These are phyloP conservation scores for Cheirogaleus medius DNA, from an alignment of 2,113 vertebrate species.

Conservation along the genomic window DNA sequence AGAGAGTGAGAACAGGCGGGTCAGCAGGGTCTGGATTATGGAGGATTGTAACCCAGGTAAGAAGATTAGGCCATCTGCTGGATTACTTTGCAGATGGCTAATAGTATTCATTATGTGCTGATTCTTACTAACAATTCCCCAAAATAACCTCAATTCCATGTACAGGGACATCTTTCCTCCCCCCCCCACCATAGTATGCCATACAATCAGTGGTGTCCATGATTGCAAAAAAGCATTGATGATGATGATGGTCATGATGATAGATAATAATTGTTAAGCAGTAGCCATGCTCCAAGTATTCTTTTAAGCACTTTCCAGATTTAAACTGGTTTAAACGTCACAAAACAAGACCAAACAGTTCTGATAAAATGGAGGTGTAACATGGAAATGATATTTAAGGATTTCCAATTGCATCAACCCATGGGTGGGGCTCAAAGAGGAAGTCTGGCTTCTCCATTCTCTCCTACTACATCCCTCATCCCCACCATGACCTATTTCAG, in stretches of 20 bases:
- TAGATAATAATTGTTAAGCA: not conserved
- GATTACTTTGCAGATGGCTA: slow-evolving; percentile 59
- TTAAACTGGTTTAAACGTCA: not conserved
- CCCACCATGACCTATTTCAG: not conserved
- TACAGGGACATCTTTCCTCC: not conserved
- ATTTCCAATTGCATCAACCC: not conserved
- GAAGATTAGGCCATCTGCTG: slow-evolving; percentile 60
- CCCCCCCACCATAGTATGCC: not conserved
- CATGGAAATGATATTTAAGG: not conserved
- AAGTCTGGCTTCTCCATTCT: not conserved
- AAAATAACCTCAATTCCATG: slow-evolving; percentile 1
- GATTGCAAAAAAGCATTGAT: no score
- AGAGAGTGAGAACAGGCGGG: not conserved
- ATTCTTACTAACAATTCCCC: slow-evolving; percentile 17
- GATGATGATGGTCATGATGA: no score
- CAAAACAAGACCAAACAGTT: not conserved
- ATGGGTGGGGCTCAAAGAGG: not conserved
- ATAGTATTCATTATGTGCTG: slow-evolving; percentile 49
- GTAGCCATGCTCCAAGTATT: no score
- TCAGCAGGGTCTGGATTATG: slow-evolving; percentile 16
- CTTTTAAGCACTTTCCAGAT: not conserved
- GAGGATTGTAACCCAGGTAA: slow-evolving; percentile 42
- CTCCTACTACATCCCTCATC: not conserved
- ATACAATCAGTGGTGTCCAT: not conserved
- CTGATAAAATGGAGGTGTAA: not conserved